Evolutionary conservation across 2,888 invertebrate genomes (phyloP).

Genomic region (Proisotoma minuta): DNA sequence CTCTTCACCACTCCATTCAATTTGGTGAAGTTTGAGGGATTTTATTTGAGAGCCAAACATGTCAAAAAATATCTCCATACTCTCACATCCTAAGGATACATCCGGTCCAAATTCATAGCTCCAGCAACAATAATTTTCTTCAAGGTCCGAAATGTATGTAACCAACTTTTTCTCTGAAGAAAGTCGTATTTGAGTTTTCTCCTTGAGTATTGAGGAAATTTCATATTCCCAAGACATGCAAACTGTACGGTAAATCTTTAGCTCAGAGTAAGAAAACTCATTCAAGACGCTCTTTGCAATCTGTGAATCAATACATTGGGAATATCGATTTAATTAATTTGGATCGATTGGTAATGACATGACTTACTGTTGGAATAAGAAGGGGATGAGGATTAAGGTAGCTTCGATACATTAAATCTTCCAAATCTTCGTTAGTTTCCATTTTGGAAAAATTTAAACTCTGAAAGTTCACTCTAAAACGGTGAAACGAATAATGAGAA

Average conservation of each 20-base stretch:
- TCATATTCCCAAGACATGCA: conserved; percentile 35
- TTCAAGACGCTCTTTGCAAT: conserved; percentile 24
- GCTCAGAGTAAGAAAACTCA: conserved; percentile 26
- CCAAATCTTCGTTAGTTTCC: background rate
- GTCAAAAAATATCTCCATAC: conserved; percentile 20
- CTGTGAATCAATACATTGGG: no score
- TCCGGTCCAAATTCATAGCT: conserved; percentile 31
- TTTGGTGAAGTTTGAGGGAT: conserved; percentile 31
- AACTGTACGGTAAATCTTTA: conserved; percentile 27
- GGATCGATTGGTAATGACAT: background rate
- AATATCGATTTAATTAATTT: conserved; percentile 3
- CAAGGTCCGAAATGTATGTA: conserved; percentile 17
- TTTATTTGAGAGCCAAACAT: conserved; percentile 21
- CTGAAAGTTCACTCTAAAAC: no score
- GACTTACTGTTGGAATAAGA: conserved; percentile 30
- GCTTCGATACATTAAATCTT: background rate
- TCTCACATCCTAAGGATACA: conserved; percentile 14
- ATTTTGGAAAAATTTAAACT: no score
- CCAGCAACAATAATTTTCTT: conserved; percentile 27
- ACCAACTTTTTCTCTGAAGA: conserved; percentile 7
- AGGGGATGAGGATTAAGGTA: conserved; percentile 21
- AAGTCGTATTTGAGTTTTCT: conserved; percentile 29
- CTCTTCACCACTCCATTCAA: conserved; percentile 22
- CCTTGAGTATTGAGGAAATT: conserved; percentile 20
- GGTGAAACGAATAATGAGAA: no score